These are phyloP conservation scores for Catocala fraxini DNA, from an alignment of 2,888 invertebrate species.

Conservation along the genomic window DNA sequence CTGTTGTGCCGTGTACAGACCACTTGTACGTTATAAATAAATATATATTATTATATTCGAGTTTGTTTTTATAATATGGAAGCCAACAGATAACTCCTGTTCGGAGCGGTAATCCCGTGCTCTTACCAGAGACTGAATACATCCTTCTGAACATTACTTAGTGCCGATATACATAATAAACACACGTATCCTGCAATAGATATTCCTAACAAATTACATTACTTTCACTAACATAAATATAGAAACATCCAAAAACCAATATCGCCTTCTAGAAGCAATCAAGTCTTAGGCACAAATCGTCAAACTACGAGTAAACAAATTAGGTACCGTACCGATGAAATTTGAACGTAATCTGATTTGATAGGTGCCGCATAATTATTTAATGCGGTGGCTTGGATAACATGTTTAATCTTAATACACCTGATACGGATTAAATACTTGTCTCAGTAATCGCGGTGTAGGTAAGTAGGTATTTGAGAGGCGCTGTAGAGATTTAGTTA, in stretches of 20 bases:
- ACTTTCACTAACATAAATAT: too few relatives aligned
- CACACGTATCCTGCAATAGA: too few relatives aligned
- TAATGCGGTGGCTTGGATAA: slow-evolving; percentile 41
- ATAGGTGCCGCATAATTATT: slow-evolving; percentile 52
- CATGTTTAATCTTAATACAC: slow-evolving; percentile 41
- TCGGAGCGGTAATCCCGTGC: neutral
- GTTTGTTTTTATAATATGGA: too few relatives aligned
- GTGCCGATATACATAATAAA: too few relatives aligned
- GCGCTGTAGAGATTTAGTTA: neutral
- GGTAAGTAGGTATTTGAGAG: neutral
- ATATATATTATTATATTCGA: neutral
- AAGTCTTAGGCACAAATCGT: slow-evolving; percentile 17
- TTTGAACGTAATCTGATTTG: slow-evolving; percentile 51
- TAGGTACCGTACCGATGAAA: slow-evolving; percentile 30
- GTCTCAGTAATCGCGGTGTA: neutral
- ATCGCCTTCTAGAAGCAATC: slow-evolving; percentile 13
- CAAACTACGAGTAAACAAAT: slow-evolving; percentile 15
- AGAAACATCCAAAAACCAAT: neutral
- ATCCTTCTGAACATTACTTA: too few relatives aligned
- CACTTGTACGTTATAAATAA: neutral
- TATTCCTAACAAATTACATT: too few relatives aligned
- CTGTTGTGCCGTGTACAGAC: too few relatives aligned
- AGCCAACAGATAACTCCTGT: neutral
- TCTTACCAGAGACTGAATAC: neutral
- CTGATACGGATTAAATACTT: slow-evolving; percentile 23